Conservation (phyloP, 2,888 invertebrate species). For the Tinea trinotella region DNA sequence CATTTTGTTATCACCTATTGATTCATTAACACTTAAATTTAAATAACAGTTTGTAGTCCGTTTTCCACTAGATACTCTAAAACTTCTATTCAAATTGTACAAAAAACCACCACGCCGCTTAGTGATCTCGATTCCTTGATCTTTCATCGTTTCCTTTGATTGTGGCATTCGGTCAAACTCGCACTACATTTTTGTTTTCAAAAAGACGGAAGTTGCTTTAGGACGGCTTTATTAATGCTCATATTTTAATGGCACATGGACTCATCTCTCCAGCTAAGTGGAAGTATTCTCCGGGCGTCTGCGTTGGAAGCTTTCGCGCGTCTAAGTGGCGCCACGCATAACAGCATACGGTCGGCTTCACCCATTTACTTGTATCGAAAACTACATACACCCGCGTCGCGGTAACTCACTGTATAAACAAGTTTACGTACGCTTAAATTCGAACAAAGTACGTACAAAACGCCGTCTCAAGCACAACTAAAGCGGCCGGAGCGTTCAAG, state of each 20-base stretch:
- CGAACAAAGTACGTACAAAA: not conserved
- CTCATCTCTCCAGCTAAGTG: not conserved
- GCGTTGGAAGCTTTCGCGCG: conserved; percentile 43
- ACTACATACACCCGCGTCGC: conserved; percentile 8
- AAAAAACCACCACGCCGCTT: conserved; percentile 65
- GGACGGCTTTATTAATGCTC: conserved; percentile 27
- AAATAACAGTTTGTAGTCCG: conserved; percentile 28
- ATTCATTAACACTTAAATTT: conserved; percentile 33
- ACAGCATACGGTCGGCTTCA: conserved; percentile 1
- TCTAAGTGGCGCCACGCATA: conserved; percentile 29
- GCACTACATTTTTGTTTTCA: conserved; percentile 1
- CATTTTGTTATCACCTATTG: conserved; percentile 36
- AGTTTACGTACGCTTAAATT: conserved; percentile 1
- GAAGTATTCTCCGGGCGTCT: conserved; percentile 25
- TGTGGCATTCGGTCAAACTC: not conserved
- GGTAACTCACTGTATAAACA: conserved; percentile 9
- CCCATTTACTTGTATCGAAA: conserved; percentile 3
- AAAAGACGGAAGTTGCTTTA: not conserved
- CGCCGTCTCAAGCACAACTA: conserved; percentile 9
- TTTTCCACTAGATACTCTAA: conserved; percentile 51
- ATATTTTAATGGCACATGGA: conserved; percentile 26
- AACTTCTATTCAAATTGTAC: conserved; percentile 60
- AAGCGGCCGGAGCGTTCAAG: not conserved
- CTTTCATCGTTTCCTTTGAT: conserved; percentile 48
- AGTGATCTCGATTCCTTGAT: conserved; percentile 49